Evolutionary conservation across 2,797 vertebrate species (phyloP).

Genomic region (Chlorospingus flavigularis): DNA sequence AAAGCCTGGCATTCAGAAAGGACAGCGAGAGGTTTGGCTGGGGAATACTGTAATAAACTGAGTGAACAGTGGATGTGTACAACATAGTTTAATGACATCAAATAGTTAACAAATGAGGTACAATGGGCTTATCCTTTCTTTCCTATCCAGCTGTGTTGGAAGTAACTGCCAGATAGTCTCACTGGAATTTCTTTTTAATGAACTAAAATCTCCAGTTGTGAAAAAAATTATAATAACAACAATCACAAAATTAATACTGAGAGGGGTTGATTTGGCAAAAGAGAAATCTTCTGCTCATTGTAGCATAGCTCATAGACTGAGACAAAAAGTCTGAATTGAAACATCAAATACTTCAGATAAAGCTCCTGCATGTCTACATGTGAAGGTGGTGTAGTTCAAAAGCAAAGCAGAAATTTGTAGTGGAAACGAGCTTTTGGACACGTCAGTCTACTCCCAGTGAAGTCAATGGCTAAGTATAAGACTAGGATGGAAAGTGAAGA

Average conservation of each 20-base stretch:
- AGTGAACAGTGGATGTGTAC: background rate
- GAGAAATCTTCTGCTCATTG: background rate
- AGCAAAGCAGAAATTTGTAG: background rate
- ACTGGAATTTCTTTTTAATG: background rate
- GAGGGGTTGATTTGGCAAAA: background rate
- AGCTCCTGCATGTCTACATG: background rate
- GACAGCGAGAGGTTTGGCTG: background rate
- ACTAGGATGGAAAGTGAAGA: background rate
- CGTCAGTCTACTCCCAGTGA: background rate
- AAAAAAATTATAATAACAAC: background rate
- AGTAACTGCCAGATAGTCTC: background rate
- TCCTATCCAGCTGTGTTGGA: background rate
- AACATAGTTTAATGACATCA: background rate
- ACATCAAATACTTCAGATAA: background rate
- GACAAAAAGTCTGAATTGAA: background rate
- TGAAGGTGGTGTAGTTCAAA: background rate
- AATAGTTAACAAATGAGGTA: background rate
- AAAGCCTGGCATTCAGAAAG: background rate
- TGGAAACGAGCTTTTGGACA: background rate
- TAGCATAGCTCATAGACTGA: background rate
- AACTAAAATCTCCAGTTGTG: background rate
- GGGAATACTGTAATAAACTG: background rate
- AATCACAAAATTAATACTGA: background rate
- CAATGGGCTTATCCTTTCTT: background rate
- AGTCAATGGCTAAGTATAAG: background rate